phyloP scores from a whole-genome alignment of 2,888 invertebrate species.

The Dorcus parallelipipedus region DNA sequence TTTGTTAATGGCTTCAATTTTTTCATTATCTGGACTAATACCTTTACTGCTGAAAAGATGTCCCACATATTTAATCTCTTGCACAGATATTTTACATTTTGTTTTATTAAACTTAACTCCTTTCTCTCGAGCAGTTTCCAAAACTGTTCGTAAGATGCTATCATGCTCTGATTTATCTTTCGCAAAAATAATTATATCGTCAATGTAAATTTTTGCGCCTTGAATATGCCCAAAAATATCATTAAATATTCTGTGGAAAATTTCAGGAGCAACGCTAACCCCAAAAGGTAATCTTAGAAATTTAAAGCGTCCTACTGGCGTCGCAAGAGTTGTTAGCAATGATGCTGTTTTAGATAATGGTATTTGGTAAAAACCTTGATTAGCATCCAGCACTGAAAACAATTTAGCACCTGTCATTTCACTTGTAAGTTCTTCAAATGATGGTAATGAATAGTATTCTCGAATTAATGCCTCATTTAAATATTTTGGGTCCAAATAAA shows the following conservation, averaged over 20 bases:
- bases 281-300: background rate
- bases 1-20: no score
- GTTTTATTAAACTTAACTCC: slow-evolving; percentile 3
- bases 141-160: background rate
- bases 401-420: slow-evolving; percentile 6
- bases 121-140: background rate
- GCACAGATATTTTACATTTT: background rate
- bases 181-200: background rate
- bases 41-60: no score
- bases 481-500: slow-evolving; percentile 25
- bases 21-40: no score
- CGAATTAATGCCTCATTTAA: slow-evolving; percentile 23
- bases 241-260: slow-evolving; percentile 1
- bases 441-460: slow-evolving; percentile 25
- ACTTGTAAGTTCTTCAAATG: slow-evolving; percentile 21
- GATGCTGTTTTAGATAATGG: background rate
- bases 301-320: no score
- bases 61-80: no score
- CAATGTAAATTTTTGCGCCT: background rate
- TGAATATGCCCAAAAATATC: background rate
- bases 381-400: slow-evolving; percentile 3
- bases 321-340: no score
- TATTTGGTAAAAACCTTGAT: slow-evolving; percentile 8
- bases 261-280: background rate
- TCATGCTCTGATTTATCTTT: slow-evolving; percentile 4